Evolutionary conservation across 2,797 vertebrate species (phyloP).

Genomic region (Rhabdomys pumilio): DNA sequence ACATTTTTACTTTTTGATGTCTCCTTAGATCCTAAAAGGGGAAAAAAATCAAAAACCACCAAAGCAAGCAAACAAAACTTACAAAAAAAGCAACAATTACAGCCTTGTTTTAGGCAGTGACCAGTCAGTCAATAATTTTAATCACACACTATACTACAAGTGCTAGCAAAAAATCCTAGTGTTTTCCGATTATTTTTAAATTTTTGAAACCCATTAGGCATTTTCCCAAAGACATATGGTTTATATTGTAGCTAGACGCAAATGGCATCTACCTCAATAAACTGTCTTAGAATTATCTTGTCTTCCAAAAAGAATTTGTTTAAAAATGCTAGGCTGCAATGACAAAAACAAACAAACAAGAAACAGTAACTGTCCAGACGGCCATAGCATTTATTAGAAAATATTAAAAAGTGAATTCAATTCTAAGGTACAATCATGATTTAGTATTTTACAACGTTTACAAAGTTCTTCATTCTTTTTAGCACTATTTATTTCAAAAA

Average conservation of each 20-base stretch:
- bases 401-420: slow-evolving; percentile 42
- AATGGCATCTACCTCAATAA: slow-evolving; percentile 31
- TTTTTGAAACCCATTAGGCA: slow-evolving; percentile 57
- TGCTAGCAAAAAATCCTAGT: slow-evolving; percentile 44
- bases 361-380: background rate
- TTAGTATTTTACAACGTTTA: slow-evolving; percentile 52
- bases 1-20: slow-evolving; percentile 61
- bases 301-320: slow-evolving; percentile 59
- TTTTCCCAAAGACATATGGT: slow-evolving; percentile 4
- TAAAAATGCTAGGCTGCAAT: slow-evolving; percentile 12
- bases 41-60: slow-evolving; percentile 42
- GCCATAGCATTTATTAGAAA: slow-evolving; percentile 15
- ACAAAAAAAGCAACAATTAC: background rate
- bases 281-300: slow-evolving; percentile 41
- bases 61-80: slow-evolving; percentile 12
- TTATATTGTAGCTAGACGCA: background rate
- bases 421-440: slow-evolving; percentile 21
- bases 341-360: background rate
- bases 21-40: background rate
- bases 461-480: slow-evolving; percentile 33
- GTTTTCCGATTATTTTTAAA: slow-evolving; percentile 57
- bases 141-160: slow-evolving; percentile 36
- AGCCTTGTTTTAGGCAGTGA: background rate
- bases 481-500: slow-evolving; percentile 24
- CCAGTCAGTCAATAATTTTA: slow-evolving; percentile 18